Base-by-base conservation (phyloP, 2,888 invertebrate genomes). In the Mystacides longicornis region DNA sequence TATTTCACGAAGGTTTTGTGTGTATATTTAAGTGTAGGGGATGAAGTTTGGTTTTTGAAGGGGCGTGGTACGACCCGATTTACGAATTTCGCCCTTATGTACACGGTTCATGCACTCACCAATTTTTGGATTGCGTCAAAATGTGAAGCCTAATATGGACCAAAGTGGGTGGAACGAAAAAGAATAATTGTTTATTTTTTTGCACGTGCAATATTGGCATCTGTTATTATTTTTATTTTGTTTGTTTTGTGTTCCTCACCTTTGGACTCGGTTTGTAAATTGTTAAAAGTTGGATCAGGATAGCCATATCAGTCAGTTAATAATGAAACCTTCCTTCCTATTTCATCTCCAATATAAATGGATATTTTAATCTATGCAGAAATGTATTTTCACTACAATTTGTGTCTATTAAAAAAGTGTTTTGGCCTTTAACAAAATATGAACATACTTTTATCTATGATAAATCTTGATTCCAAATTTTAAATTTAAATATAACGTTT, bases 1-100 rank as follows among this genome's bases (percentile, higher is more conserved):
- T 43, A 42, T 19, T 52, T 21, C 11, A 42, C 20, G 21, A 51
- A 45, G 16, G 45, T 20, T 49, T 23, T 23, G 52, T 14, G 56
- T 52, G 56, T 52, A 52, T 23, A 18, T 19, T 18, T 19, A n/a
- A 37, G 21, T 20, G 19, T 47, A 49, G 49, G 52, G 52, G 52
- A 52, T 52, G 47, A 45, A 43, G 52, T 52, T 52, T 51, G 49
- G 49, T 52, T 21, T 49, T 48, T 23, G 23, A 49, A 56, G 56
- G 56, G 56, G 56, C 56, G 56, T 56, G 56, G 56, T 56, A 52
- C 49, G 49, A 49, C 49, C 49, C 56, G 56, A 31, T 56, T 56
- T 45, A 49, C 52, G 52, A 56, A 52, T 33, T 42, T 52, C 52
- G 52, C 56, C 56, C 56, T 56, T 56, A 56, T 51, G 52, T 21